Evolutionary conservation across 1,140 invertebrate species (phyloP).

Genomic region (Andricus grossulariae): DNA sequence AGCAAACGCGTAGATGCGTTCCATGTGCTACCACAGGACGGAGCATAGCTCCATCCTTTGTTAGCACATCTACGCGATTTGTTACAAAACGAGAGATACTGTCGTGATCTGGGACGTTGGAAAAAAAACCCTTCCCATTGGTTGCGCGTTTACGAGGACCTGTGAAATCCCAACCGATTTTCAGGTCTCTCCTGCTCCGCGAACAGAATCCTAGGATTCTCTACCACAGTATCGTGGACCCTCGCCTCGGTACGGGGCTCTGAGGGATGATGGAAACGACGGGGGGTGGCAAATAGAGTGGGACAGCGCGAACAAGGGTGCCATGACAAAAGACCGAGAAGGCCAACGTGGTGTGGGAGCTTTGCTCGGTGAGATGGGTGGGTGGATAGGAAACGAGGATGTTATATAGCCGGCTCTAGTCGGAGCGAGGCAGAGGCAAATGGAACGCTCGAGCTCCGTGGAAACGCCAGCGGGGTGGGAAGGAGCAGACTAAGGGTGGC

Average conservation of each 20-base stretch:
- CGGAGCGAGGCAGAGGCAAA: slow-evolving; percentile 32
- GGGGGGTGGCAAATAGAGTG: slow-evolving; percentile 67
- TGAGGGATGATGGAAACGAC: slow-evolving; percentile 66
- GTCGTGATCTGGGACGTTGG: slow-evolving; percentile 23
- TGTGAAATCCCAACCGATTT: slow-evolving; percentile 31
- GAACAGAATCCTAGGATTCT: slow-evolving; percentile 32
- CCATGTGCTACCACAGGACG: too few relatives aligned
- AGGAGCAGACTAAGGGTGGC: slow-evolving; percentile 46
- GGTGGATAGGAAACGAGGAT: slow-evolving; percentile 45
- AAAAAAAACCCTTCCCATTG: slow-evolving; percentile 25
- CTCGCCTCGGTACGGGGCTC: slow-evolving; percentile 48
- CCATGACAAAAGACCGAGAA: slow-evolving; percentile 72
- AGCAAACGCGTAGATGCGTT: too few relatives aligned
- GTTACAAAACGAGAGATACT: slow-evolving; percentile 17
- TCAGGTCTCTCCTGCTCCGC: slow-evolving; percentile 34
- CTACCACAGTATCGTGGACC: not conserved
- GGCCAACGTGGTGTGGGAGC: slow-evolving; percentile 49
- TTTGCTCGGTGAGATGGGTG: slow-evolving; percentile 46
- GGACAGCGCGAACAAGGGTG: slow-evolving; percentile 73
- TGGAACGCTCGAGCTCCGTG: slow-evolving; percentile 37
- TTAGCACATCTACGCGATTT: too few relatives aligned
- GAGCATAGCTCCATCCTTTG: too few relatives aligned
- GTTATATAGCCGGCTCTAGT: slow-evolving; percentile 43
- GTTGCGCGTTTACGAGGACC: slow-evolving; percentile 29
- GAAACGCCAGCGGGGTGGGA: slow-evolving; percentile 37